Evolutionary conservation across 2,113 vertebrate genomes (phyloP).

Genomic region (Channa argus): DNA sequence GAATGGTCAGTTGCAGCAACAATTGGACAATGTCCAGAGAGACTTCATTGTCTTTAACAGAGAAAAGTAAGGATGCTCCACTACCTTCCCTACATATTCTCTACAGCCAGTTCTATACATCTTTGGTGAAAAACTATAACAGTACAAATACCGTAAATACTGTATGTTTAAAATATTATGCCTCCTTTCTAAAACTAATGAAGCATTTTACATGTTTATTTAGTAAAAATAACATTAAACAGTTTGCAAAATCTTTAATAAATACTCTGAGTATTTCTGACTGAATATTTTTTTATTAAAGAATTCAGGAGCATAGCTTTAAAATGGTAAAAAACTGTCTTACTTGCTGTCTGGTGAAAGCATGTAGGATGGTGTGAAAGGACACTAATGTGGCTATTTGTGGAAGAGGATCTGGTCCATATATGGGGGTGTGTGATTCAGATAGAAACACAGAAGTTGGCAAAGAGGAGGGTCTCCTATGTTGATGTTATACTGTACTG

Average conservation of each 20-base stretch:
- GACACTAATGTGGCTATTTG: constrained; percentile 23
- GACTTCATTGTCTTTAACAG: constrained; percentile 99
- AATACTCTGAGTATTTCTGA: not conserved
- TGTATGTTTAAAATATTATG: no score
- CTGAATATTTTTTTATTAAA: not conserved
- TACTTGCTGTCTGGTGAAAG: constrained; percentile 6
- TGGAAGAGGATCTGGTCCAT: not conserved
- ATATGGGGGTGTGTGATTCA: constrained; percentile 21
- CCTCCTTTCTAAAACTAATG: no score
- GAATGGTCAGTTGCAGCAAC: constrained; percentile 90
- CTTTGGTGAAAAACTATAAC: not conserved
- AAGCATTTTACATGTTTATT: no score
- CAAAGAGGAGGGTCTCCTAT: not conserved
- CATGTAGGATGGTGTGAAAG: constrained; percentile 35
- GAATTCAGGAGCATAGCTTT: not conserved
- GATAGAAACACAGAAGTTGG: not conserved
- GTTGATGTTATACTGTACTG: not conserved
- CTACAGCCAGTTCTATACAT: not conserved
- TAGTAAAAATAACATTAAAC: no score
- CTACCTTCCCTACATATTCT: not conserved
- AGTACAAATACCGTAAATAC: no score
- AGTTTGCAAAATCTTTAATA: not conserved
- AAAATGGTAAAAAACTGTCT: not conserved
- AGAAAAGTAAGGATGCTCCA: constrained; percentile 90
- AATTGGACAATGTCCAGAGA: constrained; percentile 91